Percentiles rank a stretch among this genome's conserved stretches.
phyloP scores from a whole-genome alignment of 2,888 invertebrate genomes.

The Thereva unica region DNA sequence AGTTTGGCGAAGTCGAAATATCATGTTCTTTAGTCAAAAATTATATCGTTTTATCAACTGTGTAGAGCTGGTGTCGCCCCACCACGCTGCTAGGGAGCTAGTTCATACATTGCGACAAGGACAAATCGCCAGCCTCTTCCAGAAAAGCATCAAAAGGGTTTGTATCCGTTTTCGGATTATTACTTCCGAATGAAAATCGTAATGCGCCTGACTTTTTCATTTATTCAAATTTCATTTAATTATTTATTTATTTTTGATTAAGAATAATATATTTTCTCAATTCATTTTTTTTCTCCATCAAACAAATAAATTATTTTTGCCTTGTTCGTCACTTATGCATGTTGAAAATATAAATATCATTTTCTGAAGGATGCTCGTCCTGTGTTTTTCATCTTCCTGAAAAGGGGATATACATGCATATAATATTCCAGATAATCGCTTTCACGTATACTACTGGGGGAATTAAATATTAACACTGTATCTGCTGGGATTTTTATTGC shows the following conservation, averaged over 20 bases:
- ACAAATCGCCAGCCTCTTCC: constrained; percentile 89
- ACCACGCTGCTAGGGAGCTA: constrained; percentile 88
- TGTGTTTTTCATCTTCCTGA: too few species aligned
- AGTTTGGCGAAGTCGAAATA: constrained; percentile 86
- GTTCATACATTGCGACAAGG: constrained; percentile 88
- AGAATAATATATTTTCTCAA: too few species aligned
- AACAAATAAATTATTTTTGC: too few species aligned
- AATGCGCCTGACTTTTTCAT: neutral
- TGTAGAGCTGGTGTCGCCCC: constrained; percentile 88
- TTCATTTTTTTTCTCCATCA: too few species aligned
- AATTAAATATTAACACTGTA: too few species aligned
- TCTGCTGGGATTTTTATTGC: neutral
- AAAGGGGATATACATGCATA: too few species aligned
- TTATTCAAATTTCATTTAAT: constrained; percentile 17
- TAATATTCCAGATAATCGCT: too few species aligned
- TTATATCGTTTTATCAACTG: constrained; percentile 91
- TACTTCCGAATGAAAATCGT: constrained; percentile 38
- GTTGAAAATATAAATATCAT: too few species aligned
- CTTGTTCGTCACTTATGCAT: too few species aligned
- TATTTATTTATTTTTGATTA: too few species aligned
- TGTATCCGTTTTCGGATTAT: constrained; percentile 51
- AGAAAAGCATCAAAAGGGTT: constrained; percentile 93
- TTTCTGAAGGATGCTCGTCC: too few species aligned
- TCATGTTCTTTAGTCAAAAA: constrained; percentile 95
- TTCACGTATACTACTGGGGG: too few species aligned